A percentile compares a stretch with the other conserved stretches of the same genome.
phyloP scores from a whole-genome alignment of 2,113 vertebrate species.

The Equus quagga region DNA sequence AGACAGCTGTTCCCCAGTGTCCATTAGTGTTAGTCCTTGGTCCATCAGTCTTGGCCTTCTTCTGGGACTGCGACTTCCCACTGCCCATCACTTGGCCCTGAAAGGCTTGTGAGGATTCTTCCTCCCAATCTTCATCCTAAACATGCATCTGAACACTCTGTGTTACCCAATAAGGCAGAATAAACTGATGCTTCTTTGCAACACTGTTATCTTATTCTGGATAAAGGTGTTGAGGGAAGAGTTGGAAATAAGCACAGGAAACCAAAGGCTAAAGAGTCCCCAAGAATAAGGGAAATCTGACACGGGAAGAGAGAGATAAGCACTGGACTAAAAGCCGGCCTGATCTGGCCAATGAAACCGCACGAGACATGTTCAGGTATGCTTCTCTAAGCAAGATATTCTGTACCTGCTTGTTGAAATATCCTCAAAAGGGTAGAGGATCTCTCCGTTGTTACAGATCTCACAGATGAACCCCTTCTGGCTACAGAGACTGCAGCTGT shows the following conservation, averaged over 20 bases:
- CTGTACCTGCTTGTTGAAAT: conserved; percentile 95
- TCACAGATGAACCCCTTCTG: conserved; percentile 99
- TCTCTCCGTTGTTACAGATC: conserved; percentile 96
- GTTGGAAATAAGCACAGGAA: conserved; percentile 3
- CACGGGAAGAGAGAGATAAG: background rate
- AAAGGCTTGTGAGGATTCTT: background rate
- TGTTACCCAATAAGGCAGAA: background rate
- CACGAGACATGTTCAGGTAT: conserved; percentile 30
- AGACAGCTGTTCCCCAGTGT: background rate
- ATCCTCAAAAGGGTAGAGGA: conserved; percentile 99
- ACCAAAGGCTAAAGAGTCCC: background rate
- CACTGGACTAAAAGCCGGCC: background rate
- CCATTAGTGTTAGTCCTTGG: background rate
- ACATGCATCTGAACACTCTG: conserved; percentile 9
- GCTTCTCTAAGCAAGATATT: conserved; percentile 54
- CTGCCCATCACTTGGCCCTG: background rate
- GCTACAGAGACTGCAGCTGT: conserved; percentile 97
- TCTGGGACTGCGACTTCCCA: background rate
- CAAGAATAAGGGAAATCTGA: background rate
- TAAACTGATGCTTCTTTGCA: background rate
- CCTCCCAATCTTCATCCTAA: background rate
- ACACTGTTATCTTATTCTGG: conserved; percentile 32
- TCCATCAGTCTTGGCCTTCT: background rate
- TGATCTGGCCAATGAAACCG: background rate
- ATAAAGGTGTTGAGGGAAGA: background rate